Evolutionary conservation across 2,113 vertebrate species (phyloP).

Genomic region (Sorex fumeus): DNA sequence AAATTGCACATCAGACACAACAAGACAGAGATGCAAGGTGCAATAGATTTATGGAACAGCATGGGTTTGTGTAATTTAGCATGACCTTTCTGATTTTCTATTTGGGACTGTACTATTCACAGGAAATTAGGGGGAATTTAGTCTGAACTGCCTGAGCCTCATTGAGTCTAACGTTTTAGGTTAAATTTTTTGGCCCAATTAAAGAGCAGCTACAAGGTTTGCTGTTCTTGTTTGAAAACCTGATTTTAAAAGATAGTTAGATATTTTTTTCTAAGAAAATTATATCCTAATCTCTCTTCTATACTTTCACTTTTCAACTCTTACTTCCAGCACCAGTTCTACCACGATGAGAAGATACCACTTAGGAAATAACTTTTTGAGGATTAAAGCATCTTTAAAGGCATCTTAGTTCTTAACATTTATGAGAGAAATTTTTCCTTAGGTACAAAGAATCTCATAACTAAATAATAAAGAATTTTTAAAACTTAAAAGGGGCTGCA

Average conservation of each 20-base stretch:
- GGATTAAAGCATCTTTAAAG: slow-evolving; percentile 44
- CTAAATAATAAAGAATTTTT: slow-evolving; percentile 31
- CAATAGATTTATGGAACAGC: slow-evolving; percentile 68
- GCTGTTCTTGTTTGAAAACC: neutral
- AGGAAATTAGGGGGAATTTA: slow-evolving; percentile 57
- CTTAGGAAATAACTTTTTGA: slow-evolving; percentile 54
- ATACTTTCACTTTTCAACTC: neutral
- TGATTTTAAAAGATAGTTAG: neutral
- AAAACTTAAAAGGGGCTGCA: neutral
- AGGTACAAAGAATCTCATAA: slow-evolving; percentile 35
- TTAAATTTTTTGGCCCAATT: slow-evolving; percentile 50
- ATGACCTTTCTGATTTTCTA: slow-evolving; percentile 74
- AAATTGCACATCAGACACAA: slow-evolving; percentile 67
- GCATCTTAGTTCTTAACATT: slow-evolving; percentile 37
- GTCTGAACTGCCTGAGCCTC: slow-evolving; percentile 30
- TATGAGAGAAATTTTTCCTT: slow-evolving; percentile 41
- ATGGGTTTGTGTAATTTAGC: slow-evolving; percentile 74
- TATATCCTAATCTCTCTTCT: slow-evolving; percentile 3
- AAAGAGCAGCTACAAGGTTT: neutral
- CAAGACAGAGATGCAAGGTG: slow-evolving; percentile 46
- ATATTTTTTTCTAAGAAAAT: slow-evolving; percentile 42
- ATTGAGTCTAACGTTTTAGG: slow-evolving; percentile 62
- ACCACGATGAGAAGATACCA: neutral
- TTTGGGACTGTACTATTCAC: slow-evolving; percentile 41
- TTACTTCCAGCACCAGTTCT: neutral